Evolutionary conservation across 1,140 invertebrate genomes (phyloP).

Genomic region (Anastrepha obliqua): DNA sequence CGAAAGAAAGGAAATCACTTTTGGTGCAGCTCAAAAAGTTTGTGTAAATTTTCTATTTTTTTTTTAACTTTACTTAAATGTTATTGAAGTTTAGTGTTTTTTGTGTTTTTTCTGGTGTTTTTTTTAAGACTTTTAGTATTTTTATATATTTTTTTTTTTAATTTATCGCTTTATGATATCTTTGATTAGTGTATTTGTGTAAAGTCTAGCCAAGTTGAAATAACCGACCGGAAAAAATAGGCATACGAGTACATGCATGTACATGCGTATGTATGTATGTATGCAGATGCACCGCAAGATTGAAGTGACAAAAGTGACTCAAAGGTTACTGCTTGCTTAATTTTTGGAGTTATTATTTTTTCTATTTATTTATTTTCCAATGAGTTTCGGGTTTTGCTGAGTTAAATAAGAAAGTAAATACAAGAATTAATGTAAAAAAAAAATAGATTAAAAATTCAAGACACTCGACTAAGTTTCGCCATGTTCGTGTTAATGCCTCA

Average conservation of each 20-base stretch:
- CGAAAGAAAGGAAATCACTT: neutral
- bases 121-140: neutral
- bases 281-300: neutral
- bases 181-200: slow-evolving; percentile 2
- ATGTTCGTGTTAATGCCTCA: neutral
- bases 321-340: neutral
- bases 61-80: neutral
- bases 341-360: neutral
- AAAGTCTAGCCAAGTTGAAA: neutral
- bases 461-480: too few relatives aligned
- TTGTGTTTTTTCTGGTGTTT: neutral
- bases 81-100: neutral
- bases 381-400: neutral
- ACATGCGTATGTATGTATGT: too few relatives aligned
- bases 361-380: neutral
- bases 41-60: neutral
- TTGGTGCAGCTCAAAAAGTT: neutral
- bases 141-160: neutral
- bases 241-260: neutral
- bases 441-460: too few relatives aligned
- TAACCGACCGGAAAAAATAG: neutral
- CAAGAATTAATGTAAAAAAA: too few relatives aligned
- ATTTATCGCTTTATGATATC: neutral
- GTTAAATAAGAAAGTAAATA: too few relatives aligned
- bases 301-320: neutral